Conservation (phyloP, 2,888 invertebrate species). For the Pycnomerus fuliginosus region DNA sequence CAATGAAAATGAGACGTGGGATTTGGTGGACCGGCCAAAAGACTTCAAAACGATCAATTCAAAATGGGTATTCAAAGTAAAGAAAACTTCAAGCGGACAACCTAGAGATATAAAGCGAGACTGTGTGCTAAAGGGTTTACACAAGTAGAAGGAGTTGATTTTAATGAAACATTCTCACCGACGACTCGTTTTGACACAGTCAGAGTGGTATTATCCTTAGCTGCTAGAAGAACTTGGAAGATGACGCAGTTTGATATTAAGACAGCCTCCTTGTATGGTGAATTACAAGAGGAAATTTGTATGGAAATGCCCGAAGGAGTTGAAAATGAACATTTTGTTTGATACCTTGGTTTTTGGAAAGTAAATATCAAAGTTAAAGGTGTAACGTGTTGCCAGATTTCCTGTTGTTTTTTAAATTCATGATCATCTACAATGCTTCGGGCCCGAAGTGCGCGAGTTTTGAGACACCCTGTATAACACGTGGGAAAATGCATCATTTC, state of each 20-base stretch:
- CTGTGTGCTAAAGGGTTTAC: constrained; percentile 34
- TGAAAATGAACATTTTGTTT: too few relatives aligned
- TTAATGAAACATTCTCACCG: constrained; percentile 39
- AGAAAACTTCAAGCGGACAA: constrained; percentile 30
- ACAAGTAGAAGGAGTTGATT: constrained; percentile 34
- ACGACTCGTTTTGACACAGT: constrained; percentile 36
- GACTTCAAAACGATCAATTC: constrained; percentile 19
- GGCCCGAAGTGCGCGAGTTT: too few relatives aligned
- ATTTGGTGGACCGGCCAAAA: constrained; percentile 15
- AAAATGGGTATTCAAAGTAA: constrained; percentile 24
- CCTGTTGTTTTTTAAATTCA: too few relatives aligned
- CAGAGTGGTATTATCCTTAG: constrained; percentile 30
- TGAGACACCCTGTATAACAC: too few relatives aligned
- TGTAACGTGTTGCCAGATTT: too few relatives aligned
- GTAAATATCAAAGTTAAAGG: too few relatives aligned
- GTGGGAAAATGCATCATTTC: too few relatives aligned
- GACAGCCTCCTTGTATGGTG: constrained; percentile 37
- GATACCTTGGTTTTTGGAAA: too few relatives aligned
- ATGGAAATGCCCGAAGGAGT: constrained; percentile 43
- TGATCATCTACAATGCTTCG: too few relatives aligned
- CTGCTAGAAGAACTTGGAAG: constrained; percentile 26
- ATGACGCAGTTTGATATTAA: constrained; percentile 38
- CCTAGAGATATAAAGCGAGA: constrained; percentile 35
- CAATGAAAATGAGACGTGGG: constrained; percentile 30
- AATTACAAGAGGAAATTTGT: constrained; percentile 38